Evolutionary conservation across 1,140 invertebrate species (phyloP), one percentile per base, ranked within the genome.

Genomic region (Mesaphorura yosii): DNA sequence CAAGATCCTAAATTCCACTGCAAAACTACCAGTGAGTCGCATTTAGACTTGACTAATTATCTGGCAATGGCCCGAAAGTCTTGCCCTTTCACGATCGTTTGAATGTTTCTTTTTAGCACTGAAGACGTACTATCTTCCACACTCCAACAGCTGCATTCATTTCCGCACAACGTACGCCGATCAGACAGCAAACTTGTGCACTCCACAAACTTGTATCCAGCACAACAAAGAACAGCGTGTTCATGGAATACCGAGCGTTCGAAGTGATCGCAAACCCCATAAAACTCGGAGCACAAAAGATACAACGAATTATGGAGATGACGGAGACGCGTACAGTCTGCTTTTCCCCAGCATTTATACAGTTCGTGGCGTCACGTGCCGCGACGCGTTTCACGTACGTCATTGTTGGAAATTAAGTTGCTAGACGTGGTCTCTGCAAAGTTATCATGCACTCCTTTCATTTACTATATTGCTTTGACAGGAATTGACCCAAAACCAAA

Each of bases 301-400:
- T 46, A 34, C 28, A 5, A 57, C 51, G 2, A 57, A 60, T 38
- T 60, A 60, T 45, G 58, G 58, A 7, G 58, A 60, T 54, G 55
- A 60, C 29, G 58, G 55, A 12, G 59, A 62, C 27, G 55, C 56
- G 3, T 62, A 58, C 31, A 58, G 56, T 44, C 34, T 62, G 4
- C 55, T 62, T 14, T 55, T 29, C 10, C 59, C 59, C 3, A 56
- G 53, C 37, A 45, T 62, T 3, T 64, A 62, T 52, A 64, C 62
- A 3, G 12, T 27, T 1, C 10, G 47, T 29, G 62, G 62, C 17
- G 45, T 64, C 23, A 59, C 53, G n/a, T 38, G 25, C 23, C 45
- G 51, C 19, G 62, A 62, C 53, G 57, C 48, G 28, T 62, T 61
- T 28, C 48, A 31, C 14, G 60, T 62, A 44, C 28, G 41, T 48